Evolutionary conservation across 2,888 invertebrate species (phyloP).

Genomic region (Archips crataeganus): DNA sequence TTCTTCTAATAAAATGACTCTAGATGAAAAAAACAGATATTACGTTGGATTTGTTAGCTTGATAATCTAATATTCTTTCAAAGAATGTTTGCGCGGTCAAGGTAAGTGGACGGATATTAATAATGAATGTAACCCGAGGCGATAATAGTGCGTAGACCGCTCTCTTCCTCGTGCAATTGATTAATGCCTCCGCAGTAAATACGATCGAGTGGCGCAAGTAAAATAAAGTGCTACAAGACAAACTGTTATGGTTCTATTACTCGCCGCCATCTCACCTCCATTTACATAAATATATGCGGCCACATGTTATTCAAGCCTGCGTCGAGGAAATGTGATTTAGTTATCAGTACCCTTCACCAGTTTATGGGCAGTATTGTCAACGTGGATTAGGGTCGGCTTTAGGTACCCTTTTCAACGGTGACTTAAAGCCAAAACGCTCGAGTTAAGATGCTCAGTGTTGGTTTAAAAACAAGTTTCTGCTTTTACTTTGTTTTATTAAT

Average conservation of each 20-base stretch:
- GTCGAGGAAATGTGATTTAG: constrained; percentile 54
- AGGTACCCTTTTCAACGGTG: constrained; percentile 48
- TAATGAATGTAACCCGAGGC: constrained; percentile 25
- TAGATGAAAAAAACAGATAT: background rate
- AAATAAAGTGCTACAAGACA: constrained; percentile 33
- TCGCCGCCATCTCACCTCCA: constrained; percentile 26
- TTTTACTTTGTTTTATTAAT: constrained; percentile 26
- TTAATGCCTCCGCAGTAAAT: constrained; percentile 23
- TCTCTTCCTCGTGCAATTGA: constrained; percentile 25
- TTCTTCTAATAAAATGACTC: background rate
- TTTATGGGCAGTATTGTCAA: constrained; percentile 54
- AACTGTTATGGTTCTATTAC: constrained; percentile 31
- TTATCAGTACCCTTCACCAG: constrained; percentile 52
- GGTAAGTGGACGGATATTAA: constrained; percentile 34
- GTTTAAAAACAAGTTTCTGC: constrained; percentile 21
- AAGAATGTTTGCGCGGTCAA: constrained; percentile 10
- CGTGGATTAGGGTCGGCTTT: constrained; percentile 51
- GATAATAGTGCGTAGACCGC: constrained; percentile 14
- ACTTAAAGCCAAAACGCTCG: constrained; percentile 45
- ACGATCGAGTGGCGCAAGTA: constrained; percentile 23
- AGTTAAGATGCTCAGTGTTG: constrained; percentile 28
- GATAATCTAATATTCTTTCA: constrained; percentile 11
- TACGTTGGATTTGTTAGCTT: background rate
- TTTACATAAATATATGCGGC: constrained; percentile 43
- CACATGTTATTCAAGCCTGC: constrained; percentile 43